Evolutionary conservation across 2,888 invertebrate species (phyloP).

Genomic region (Pinctada fucata): DNA sequence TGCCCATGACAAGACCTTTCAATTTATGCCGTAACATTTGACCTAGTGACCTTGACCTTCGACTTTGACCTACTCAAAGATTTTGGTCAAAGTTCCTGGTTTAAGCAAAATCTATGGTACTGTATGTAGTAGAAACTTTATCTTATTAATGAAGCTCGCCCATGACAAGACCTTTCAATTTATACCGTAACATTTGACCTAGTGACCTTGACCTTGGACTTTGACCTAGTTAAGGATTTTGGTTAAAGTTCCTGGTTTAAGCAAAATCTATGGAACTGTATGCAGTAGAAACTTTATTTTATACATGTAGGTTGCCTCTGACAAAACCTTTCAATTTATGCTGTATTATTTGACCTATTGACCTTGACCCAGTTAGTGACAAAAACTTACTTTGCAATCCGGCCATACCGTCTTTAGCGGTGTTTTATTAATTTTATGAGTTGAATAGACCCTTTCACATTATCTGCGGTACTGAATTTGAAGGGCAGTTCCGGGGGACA

Average conservation of each 20-base stretch:
- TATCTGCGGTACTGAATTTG: too few species aligned
- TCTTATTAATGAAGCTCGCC: neutral
- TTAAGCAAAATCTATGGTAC: too few species aligned
- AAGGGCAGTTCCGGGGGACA: too few species aligned
- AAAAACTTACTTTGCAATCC: neutral
- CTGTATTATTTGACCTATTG: neutral
- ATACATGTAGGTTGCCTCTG: neutral
- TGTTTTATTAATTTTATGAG: neutral
- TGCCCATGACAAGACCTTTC: too few species aligned
- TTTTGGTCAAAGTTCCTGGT: too few species aligned
- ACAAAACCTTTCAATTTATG: neutral
- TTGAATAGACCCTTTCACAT: too few species aligned
- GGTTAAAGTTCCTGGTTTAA: neutral
- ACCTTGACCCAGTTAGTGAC: neutral
- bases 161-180: neutral
- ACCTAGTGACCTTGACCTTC: too few species aligned
- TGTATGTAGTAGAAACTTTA: neutral
- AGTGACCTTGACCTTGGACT: slow-evolving; percentile 2
- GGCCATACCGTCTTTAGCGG: neutral
- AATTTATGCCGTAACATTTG: too few species aligned
- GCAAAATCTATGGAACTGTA: too few species aligned
- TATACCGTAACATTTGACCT: neutral
- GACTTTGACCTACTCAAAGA: too few species aligned
- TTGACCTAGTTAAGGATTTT: neutral
- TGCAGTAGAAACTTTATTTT: too few species aligned